phyloP scores from a whole-genome alignment of 2,888 invertebrate genomes.

The Asteroscopus sphinx region DNA sequence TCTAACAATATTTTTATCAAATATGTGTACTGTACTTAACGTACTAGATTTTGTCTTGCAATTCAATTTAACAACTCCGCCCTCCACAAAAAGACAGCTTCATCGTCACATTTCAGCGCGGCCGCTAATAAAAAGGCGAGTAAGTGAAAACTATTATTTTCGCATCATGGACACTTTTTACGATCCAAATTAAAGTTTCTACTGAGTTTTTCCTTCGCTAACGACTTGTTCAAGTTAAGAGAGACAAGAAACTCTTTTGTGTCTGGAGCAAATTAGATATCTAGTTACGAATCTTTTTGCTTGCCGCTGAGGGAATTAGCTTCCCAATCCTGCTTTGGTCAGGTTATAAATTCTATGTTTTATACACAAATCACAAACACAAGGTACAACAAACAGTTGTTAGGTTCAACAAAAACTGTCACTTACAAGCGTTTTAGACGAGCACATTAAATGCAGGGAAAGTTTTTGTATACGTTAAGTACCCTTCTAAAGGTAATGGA shows the following conservation, averaged over 20 bases:
- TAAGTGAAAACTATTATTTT: conserved; percentile 68
- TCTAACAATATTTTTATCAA: no score
- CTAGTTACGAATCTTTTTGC: conserved; percentile 63
- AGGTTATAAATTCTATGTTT: conserved; percentile 49
- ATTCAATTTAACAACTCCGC: conserved; percentile 47
- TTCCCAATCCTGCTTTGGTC: conserved; percentile 39
- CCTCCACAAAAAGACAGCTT: conserved; percentile 55
- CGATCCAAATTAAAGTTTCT: conserved; percentile 68
- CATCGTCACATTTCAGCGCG: conserved; percentile 56
- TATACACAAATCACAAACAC: conserved; percentile 25
- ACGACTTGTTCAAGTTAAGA: conserved; percentile 67
- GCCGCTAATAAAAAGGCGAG: conserved; percentile 61
- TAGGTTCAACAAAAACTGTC: conserved; percentile 32
- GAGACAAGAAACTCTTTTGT: conserved; percentile 66
- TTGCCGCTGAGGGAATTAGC: conserved; percentile 46
- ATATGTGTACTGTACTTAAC: no score
- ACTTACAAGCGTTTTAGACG: conserved; percentile 7
- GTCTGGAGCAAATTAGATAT: conserved; percentile 65
- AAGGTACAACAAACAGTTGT: conserved; percentile 31
- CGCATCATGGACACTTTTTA: conserved; percentile 64
- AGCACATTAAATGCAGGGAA: conserved; percentile 20
- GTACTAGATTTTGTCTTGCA: conserved; percentile 38
- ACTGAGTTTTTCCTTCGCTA: conserved; percentile 66
- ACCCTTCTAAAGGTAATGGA: not conserved
- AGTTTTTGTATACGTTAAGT: conserved; percentile 11